Percentiles rank a stretch among this genome's conserved stretches.
Evolutionary conservation across 2,113 vertebrate genomes (phyloP).

Genomic region (Spheniscus mendiculus): DNA sequence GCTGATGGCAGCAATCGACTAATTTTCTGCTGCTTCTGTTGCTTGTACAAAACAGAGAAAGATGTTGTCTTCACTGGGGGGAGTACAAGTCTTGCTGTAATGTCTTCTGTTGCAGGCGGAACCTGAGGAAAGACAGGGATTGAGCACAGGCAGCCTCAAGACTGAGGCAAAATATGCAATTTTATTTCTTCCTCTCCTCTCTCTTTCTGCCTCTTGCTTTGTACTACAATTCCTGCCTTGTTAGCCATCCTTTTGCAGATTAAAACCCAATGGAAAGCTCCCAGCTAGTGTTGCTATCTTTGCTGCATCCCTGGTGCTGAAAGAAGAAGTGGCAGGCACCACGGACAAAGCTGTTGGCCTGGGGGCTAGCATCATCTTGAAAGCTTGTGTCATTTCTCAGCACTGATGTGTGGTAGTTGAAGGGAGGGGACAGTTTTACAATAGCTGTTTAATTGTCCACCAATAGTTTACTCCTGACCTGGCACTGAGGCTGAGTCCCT

Average conservation of each 20-base stretch:
- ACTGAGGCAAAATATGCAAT: background rate
- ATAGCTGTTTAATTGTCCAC: background rate
- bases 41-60: slow-evolving; percentile 45
- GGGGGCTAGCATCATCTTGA: background rate
- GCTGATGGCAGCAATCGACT: slow-evolving; percentile 52
- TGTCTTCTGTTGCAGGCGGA: background rate
- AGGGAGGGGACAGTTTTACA: background rate
- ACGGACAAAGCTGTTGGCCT: rapidly evolving
- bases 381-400: background rate
- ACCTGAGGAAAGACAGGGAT: background rate
- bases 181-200: background rate
- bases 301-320: background rate
- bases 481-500: background rate
- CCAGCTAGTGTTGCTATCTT: background rate
- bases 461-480: background rate
- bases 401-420: background rate
- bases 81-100: slow-evolving; percentile 41
- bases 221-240: background rate
- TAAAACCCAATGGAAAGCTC: background rate
- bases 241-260: background rate
- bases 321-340: background rate
- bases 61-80: slow-evolving; percentile 37
- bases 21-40: slow-evolving; percentile 55
- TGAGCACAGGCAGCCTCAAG: background rate
- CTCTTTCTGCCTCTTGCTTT: background rate